Percentiles rank a stretch among this genome's conserved stretches.
These are phyloP conservation scores for Lagenorhynchus albirostris DNA, from an alignment of 2,113 vertebrate species.

Conservation along the genomic window DNA sequence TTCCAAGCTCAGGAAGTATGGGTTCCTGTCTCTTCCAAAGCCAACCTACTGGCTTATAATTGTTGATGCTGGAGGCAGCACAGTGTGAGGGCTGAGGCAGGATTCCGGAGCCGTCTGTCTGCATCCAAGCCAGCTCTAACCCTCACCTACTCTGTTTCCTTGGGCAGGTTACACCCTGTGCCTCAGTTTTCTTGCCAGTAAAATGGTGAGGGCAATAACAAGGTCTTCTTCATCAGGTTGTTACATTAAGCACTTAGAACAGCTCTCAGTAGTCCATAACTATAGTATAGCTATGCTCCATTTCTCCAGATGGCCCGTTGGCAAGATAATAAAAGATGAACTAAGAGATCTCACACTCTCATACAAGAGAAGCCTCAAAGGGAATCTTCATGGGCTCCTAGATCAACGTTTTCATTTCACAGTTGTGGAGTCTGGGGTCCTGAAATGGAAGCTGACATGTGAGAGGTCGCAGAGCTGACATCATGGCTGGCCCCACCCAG, in stretches of 20 bases:
- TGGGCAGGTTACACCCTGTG: background rate
- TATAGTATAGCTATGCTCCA: background rate
- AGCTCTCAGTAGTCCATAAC: background rate
- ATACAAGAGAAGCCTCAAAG: background rate
- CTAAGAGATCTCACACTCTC: background rate
- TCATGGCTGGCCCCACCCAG: background rate
- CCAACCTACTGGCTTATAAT: background rate
- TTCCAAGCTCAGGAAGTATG: background rate
- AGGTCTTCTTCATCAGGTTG: background rate
- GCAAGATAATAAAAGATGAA: background rate
- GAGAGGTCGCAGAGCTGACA: no score
- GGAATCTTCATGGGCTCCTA: background rate
- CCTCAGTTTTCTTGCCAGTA: background rate
- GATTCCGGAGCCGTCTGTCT: background rate
- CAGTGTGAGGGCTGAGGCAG: background rate
- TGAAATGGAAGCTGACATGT: background rate
- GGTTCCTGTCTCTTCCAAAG: background rate
- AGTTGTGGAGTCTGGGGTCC: background rate
- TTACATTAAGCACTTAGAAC: background rate
- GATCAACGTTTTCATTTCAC: background rate
- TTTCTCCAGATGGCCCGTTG: background rate
- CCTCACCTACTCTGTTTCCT: background rate
- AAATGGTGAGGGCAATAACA: background rate
- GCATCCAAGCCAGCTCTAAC: background rate
- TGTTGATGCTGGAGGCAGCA: background rate